Evolutionary conservation across 2,113 vertebrate genomes (phyloP).

Genomic region (Actenoides hombroni): DNA sequence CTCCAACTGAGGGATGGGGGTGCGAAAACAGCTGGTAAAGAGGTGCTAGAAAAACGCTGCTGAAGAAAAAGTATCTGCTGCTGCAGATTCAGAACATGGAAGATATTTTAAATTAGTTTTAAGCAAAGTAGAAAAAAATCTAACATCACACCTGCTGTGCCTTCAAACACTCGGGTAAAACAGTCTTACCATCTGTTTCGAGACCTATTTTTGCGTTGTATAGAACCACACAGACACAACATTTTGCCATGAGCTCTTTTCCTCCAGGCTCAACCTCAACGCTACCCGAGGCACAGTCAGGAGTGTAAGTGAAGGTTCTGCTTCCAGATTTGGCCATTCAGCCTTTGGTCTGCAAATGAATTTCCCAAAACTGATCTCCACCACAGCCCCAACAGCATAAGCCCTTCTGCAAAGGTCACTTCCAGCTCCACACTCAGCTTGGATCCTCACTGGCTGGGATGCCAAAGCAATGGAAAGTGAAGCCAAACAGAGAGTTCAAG

Average conservation of each 20-base stretch:
- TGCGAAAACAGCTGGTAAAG: background rate
- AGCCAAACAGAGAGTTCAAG: background rate
- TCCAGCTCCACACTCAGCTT: background rate
- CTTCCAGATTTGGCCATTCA: background rate
- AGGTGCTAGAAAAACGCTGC: background rate
- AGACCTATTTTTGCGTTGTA: background rate
- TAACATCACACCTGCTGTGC: background rate
- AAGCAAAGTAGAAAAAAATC: background rate
- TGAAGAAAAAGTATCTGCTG: background rate
- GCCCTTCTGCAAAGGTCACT: background rate
- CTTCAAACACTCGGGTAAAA: background rate
- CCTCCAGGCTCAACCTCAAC: background rate
- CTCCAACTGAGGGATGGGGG: background rate
- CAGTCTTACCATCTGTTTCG: background rate
- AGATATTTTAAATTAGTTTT: background rate
- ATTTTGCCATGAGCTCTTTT: background rate
- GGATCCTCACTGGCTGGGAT: fast-evolving
- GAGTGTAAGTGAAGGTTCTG: background rate
- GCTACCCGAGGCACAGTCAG: background rate
- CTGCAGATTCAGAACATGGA: background rate
- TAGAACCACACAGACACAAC: background rate
- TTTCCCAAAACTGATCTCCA: background rate
- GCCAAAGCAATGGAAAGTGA: background rate
- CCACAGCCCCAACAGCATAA: background rate
- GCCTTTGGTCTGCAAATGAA: background rate